phyloP scores from a whole-genome alignment of 2,888 invertebrate genomes.

The Apoderus coryli region DNA sequence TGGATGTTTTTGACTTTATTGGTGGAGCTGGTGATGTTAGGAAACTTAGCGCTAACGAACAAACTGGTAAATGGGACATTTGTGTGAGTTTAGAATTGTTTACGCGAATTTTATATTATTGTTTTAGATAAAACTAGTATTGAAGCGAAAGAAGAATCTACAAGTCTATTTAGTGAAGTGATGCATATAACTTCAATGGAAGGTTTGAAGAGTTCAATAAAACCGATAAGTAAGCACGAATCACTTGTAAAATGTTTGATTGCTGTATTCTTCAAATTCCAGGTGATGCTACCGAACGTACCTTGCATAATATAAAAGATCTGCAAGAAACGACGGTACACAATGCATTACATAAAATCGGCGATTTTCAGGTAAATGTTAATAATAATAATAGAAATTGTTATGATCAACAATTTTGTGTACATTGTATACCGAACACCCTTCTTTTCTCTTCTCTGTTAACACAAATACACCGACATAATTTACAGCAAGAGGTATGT shows the following conservation, averaged over 20 bases:
- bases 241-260: neutral
- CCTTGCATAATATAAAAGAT: conserved; percentile 35
- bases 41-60: no score
- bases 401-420: neutral
- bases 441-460: conserved; percentile 16
- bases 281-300: conserved; percentile 29
- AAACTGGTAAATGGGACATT: no score
- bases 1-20: conserved; percentile 34
- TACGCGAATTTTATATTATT: neutral
- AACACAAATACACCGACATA: conserved; percentile 13
- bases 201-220: conserved; percentile 25
- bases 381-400: neutral
- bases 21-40: no score
- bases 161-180: conserved; percentile 23
- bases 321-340: conserved; percentile 38
- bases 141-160: conserved; percentile 15
- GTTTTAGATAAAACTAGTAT: conserved; percentile 15
- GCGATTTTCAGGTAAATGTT: conserved; percentile 43
- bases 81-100: neutral
- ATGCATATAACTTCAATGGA: conserved; percentile 25
- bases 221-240: conserved; percentile 24
- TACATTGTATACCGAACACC: conserved; percentile 16
- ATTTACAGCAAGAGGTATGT: conserved; percentile 14
- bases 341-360: conserved; percentile 46
- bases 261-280: conserved; percentile 10